phyloP scores from a whole-genome alignment of 2,113 vertebrate genomes.

The Phalacrocorax aristotelis region DNA sequence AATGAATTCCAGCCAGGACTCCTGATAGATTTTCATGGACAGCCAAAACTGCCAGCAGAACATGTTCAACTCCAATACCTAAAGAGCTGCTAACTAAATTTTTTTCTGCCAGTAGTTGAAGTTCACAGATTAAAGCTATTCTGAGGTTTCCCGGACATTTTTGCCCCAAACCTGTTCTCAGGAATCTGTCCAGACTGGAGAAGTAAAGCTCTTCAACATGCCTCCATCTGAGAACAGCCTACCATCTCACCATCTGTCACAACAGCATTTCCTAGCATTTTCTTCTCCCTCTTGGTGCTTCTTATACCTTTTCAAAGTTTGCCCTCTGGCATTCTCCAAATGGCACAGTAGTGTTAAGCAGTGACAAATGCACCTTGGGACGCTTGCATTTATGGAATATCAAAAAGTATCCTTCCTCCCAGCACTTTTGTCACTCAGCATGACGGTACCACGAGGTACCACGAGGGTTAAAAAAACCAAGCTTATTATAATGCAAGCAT shows the following conservation, averaged over 20 bases:
- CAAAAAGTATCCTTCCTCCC: neutral
- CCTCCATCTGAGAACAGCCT: slow-evolving; percentile 9
- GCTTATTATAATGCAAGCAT: neutral
- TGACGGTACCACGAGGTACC: fast-evolving
- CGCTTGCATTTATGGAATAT: neutral
- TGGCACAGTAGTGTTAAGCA: neutral
- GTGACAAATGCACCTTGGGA: neutral
- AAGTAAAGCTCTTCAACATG: neutral
- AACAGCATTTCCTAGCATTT: neutral
- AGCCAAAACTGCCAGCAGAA: neutral
- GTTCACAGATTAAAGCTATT: neutral
- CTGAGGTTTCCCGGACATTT: neutral
- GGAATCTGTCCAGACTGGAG: slow-evolving; percentile 3
- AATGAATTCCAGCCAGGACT: neutral
- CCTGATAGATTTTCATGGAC: neutral
- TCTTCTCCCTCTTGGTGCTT: slow-evolving; percentile 6
- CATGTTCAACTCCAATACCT: neutral
- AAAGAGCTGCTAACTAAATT: neutral
- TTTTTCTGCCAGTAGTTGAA: neutral
- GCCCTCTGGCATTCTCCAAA: slow-evolving; percentile 9
- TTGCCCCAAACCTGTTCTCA: neutral
- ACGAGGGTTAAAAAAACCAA: neutral
- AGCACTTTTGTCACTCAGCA: neutral
- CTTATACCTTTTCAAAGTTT: neutral
- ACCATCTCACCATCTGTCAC: slow-evolving; percentile 19